Conservation (phyloP, 2,113 vertebrate species). For the Stomatorhinus ivindoensis region DNA sequence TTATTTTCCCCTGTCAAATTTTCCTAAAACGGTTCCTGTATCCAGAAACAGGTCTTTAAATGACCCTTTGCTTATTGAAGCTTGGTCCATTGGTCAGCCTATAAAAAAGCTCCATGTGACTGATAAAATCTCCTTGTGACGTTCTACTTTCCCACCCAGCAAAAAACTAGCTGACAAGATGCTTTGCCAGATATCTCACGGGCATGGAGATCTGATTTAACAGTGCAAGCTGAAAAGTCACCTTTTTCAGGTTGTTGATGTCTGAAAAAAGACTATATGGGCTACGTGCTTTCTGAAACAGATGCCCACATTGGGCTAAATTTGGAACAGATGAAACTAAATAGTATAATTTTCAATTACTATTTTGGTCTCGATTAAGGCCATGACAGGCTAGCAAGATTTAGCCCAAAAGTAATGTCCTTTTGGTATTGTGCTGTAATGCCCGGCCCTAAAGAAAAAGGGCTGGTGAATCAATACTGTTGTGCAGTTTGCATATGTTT, state of each 20-base stretch:
- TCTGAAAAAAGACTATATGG: neutral
- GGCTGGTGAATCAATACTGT: constrained; percentile 27
- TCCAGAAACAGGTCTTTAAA: neutral
- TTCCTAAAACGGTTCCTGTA: neutral
- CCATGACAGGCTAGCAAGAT: neutral
- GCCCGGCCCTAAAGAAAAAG: constrained; percentile 4
- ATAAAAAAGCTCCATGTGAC: neutral
- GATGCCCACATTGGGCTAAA: neutral
- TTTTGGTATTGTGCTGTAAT: neutral
- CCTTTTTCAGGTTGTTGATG: neutral
- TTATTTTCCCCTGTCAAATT: neutral
- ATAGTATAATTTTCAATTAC: neutral
- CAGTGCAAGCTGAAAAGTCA: neutral
- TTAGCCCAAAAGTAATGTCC: neutral
- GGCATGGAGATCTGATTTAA: neutral
- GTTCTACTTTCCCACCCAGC: neutral
- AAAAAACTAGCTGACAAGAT: neutral
- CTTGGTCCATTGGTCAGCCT: neutral
- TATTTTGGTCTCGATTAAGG: neutral
- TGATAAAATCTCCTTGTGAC: neutral
- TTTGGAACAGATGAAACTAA: neutral
- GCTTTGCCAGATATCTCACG: neutral
- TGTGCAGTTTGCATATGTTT: constrained; percentile 18
- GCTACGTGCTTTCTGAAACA: neutral
- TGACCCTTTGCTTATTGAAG: neutral